Evolutionary conservation across 1,140 invertebrate genomes (phyloP), one percentile per base, ranked within the genome.

Genomic region (Microvelia longipes): DNA sequence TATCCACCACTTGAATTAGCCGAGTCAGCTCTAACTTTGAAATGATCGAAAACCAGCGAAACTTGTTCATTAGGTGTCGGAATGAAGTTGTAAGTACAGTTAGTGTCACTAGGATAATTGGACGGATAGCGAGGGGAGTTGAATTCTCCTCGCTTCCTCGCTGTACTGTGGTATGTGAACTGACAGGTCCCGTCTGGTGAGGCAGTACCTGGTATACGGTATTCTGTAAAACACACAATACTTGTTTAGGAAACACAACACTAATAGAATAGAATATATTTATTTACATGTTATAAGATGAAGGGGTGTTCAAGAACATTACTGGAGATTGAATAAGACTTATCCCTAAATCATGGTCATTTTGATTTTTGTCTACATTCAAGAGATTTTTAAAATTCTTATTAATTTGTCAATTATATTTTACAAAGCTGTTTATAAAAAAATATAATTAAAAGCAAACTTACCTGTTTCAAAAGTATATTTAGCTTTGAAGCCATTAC

Each of bases 91-190:
- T 95, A 98, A 63, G 90, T 92, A 83, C 96, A 98, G 81, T 92
- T 92, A 29, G 90, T 93, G 76, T 90, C 88, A 75, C 91, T 92
- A 66, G 94, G 94, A 84, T 98, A 98, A 81, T 94, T 95, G 76
- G 90, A 90, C 75, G 95, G 95, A 85, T 96, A 93, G 62, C 94
- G 86, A 14, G 96, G 96, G 24, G 94, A 96, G 80, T 98, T 98
- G 78, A 98, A 93, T 74, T 93, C 90, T 24, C 95, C 95, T 67
- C 85, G 85, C 78, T 94, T 94, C 73, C 87, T 85, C 62, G 88
- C 90, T 71, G 86, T 87, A 79, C 93, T 96, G 69, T 87, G 85
- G 81, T 97, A 98, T 0, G 90, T 90, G 79, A 97, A 98, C 64
- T 87, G 87, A 79, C 96, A 98, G 71, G 85, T 88, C 71, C 92